These are phyloP conservation scores for Agrilus planipennis DNA, from an alignment of 1,140 invertebrate species.

Conservation along the genomic window DNA sequence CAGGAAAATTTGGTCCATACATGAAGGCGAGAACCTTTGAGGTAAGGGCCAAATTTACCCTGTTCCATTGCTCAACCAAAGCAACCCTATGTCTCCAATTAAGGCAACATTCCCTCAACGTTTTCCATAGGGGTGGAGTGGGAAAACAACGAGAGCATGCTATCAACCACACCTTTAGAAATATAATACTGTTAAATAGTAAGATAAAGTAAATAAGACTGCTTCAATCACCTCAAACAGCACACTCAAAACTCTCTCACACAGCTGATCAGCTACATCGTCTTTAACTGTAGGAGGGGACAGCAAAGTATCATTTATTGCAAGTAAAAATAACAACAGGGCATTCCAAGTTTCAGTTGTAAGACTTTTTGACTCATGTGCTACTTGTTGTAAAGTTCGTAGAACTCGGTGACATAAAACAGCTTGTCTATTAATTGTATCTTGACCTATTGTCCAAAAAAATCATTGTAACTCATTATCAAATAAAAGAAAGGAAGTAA, in stretches of 20 bases:
- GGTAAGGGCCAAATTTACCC: conserved; percentile 82
- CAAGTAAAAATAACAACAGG: conserved; percentile 77
- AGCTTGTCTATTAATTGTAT: conserved; percentile 86
- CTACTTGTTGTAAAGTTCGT: conserved; percentile 74
- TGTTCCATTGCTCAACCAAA: conserved; percentile 90
- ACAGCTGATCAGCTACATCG: conserved; percentile 89
- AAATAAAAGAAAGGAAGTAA: no score
- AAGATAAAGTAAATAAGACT: not conserved
- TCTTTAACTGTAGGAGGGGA: conserved; percentile 86
- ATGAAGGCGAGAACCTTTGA: conserved; percentile 72
- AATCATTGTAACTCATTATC: no score
- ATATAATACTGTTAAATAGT: not conserved
- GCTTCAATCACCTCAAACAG: conserved; percentile 61
- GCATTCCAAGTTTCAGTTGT: conserved; percentile 85
- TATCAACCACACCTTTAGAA: conserved; percentile 66
- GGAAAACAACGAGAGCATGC: conserved; percentile 86
- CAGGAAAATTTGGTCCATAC: conserved; percentile 80
- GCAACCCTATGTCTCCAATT: conserved; percentile 88
- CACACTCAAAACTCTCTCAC: conserved; percentile 84
- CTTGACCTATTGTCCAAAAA: conserved; percentile 61
- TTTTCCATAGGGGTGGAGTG: conserved; percentile 91
- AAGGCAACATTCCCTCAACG: conserved; percentile 80
- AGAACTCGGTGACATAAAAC: conserved; percentile 90
- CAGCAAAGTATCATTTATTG: conserved; percentile 84
- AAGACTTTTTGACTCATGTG: conserved; percentile 66